These are phyloP conservation scores for Uria aalge DNA, from an alignment of 2,113 vertebrate species.

Conservation along the genomic window DNA sequence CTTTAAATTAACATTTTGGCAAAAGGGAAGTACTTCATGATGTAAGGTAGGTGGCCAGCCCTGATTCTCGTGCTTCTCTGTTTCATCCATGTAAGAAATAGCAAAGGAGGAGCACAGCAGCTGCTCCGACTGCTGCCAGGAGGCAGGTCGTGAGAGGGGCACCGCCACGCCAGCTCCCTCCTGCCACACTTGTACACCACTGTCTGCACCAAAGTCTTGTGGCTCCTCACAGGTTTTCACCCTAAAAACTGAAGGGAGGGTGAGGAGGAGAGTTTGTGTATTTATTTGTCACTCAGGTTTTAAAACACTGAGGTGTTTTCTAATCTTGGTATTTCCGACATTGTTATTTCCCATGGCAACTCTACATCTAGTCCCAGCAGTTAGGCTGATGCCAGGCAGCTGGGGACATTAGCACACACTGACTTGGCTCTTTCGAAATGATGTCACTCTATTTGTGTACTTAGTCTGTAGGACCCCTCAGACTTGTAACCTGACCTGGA, in stretches of 20 bases:
- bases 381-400: neutral
- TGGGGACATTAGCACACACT: neutral
- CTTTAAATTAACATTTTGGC: neutral
- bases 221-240: neutral
- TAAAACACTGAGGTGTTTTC: neutral
- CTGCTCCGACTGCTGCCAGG: rapidly evolving
- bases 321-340: neutral
- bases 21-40: neutral
- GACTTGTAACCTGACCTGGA: neutral
- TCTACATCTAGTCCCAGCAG: neutral
- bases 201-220: neutral
- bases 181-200: rapidly evolving
- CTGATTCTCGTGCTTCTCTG: neutral
- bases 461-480: neutral
- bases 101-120: neutral
- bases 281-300: neutral
- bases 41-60: neutral
- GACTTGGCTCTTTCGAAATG: neutral
- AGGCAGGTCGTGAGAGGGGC: neutral
- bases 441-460: neutral
- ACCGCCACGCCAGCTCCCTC: rapidly evolving
- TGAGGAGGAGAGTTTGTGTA: neutral
- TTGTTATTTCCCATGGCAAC: neutral
- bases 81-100: neutral
- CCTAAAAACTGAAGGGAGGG: neutral